These are phyloP conservation scores for Hippocampus comes DNA, from an alignment of 2,113 vertebrate genomes.

Conservation along the genomic window DNA sequence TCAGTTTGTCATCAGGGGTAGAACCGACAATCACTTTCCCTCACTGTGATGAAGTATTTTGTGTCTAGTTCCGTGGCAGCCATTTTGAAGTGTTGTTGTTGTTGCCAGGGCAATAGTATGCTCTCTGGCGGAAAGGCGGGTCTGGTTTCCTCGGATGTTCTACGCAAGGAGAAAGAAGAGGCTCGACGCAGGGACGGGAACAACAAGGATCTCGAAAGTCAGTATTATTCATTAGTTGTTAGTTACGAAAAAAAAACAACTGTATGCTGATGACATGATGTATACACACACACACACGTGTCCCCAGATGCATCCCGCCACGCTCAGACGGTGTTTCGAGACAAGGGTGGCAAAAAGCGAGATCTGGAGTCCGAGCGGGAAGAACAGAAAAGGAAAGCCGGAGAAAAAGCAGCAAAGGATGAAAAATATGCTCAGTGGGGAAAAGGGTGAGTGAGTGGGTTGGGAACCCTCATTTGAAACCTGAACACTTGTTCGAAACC, in stretches of 20 bases:
- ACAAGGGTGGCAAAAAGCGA: constrained; percentile 85
- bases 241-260: background rate
- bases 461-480: background rate
- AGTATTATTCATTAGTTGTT: background rate
- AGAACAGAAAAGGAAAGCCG: constrained; percentile 78
- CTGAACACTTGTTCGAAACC: too few relatives aligned
- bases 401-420: constrained; percentile 77
- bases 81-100: background rate
- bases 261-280: background rate
- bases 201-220: constrained; percentile 81
- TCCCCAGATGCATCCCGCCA: constrained; percentile 80
- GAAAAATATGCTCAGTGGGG: constrained; percentile 93
- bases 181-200: constrained; percentile 72
- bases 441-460: constrained; percentile 78
- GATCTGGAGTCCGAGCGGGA: constrained; percentile 82
- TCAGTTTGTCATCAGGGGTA: background rate
- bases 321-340: constrained; percentile 84
- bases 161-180: constrained; percentile 83
- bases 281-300: too few relatives aligned
- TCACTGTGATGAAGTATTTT: background rate
- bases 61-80: background rate
- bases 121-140: constrained; percentile 81
- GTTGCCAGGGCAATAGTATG: constrained; percentile 69
- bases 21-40: background rate
- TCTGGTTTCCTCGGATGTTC: constrained; percentile 78